Conservation (phyloP, 2,888 invertebrate genomes). For the Oxytorus armatus region DNA sequence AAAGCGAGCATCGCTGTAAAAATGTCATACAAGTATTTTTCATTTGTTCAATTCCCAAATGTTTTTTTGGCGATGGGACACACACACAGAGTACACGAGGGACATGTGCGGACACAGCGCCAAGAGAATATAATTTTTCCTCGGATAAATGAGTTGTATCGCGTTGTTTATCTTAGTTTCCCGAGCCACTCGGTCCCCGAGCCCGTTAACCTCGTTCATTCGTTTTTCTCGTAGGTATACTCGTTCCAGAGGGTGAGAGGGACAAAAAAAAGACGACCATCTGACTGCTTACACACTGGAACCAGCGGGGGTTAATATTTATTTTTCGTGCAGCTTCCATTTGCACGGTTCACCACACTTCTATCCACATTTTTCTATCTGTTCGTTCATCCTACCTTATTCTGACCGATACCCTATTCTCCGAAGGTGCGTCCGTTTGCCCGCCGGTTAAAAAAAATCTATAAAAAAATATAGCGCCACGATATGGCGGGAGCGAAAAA, state of each 20-base stretch:
- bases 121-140: constrained; percentile 45
- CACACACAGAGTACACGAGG: background rate
- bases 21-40: too few relatives aligned
- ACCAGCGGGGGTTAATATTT: constrained; percentile 40
- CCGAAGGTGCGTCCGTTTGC: constrained; percentile 47
- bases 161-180: constrained; percentile 34
- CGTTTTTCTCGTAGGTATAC: constrained; percentile 3
- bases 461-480: too few relatives aligned
- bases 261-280: constrained; percentile 24
- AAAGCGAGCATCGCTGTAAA: too few relatives aligned
- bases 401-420: background rate
- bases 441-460: constrained; percentile 23
- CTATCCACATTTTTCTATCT: background rate
- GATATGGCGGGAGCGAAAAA: too few relatives aligned
- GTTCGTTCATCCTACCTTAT: background rate
- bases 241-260: background rate
- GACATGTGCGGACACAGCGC: background rate
- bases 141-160: constrained; percentile 38
- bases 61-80: constrained; percentile 22
- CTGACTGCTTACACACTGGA: constrained; percentile 52
- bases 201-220: constrained; percentile 3
- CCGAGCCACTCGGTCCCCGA: background rate
- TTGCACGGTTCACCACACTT: constrained; percentile 22
- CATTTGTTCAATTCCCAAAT: too few relatives aligned
- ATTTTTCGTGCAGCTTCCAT: constrained; percentile 34